Evolutionary conservation across 2,888 invertebrate genomes (phyloP).

Genomic region (Drosophila paracracens): DNA sequence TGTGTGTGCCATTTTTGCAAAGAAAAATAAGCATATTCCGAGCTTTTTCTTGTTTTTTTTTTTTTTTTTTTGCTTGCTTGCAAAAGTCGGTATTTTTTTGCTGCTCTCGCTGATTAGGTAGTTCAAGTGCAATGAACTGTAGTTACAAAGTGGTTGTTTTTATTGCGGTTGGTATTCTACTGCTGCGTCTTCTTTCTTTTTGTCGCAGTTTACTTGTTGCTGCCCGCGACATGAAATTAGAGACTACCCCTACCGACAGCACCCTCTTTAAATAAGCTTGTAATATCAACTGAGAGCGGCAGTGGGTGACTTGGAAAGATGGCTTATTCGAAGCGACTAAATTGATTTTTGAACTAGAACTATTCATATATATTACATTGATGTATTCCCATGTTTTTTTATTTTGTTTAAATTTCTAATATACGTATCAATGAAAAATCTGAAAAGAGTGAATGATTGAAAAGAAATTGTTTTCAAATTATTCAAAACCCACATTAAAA

Average conservation of each 20-base stretch:
- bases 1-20: conserved; percentile 65
- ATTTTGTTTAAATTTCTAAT: not conserved
- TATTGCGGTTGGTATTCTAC: conserved; percentile 15
- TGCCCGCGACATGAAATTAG: not conserved
- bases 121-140: conserved; percentile 74
- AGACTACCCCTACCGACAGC: not conserved
- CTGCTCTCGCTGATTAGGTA: conserved; percentile 11
- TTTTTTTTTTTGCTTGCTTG: conserved; percentile 35
- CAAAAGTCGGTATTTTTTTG: conserved; percentile 43
- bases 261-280: not conserved
- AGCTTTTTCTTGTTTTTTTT: conserved; percentile 1
- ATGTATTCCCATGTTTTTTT: not conserved
- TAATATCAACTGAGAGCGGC: not conserved
- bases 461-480: not conserved
- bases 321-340: no score
- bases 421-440: not conserved
- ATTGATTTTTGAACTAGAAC: not conserved
- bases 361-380: not conserved
- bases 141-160: conserved; percentile 16
- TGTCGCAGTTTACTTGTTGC: conserved; percentile 2
- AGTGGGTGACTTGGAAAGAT: no score
- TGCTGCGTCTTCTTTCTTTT: not conserved
- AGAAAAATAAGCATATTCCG: conserved; percentile 50
- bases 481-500: not conserved
- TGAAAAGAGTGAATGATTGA: no score